These are phyloP conservation scores for Gonioctena quinquepunctata DNA, from an alignment of 1,140 invertebrate species.

Conservation along the genomic window DNA sequence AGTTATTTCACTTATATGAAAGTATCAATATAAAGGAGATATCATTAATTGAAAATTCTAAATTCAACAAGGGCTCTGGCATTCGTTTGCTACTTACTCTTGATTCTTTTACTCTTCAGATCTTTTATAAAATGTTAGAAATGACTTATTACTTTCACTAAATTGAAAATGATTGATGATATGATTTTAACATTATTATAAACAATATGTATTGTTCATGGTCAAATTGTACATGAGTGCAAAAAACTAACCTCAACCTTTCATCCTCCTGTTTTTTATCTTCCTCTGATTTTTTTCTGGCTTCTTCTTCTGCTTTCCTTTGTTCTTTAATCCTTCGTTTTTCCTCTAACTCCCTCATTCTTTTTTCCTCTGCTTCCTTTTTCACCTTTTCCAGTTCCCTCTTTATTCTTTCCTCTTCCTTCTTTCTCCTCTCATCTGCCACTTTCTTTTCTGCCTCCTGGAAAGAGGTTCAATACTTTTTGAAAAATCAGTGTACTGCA, in stretches of 20 bases:
- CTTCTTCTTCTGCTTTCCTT: conserved; percentile 57
- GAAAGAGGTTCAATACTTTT: neutral
- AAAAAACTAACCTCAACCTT: conserved; percentile 24
- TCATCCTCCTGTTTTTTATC: conserved; percentile 55
- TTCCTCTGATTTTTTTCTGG: conserved; percentile 59
- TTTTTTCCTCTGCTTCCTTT: conserved; percentile 59
- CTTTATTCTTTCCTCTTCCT: conserved; percentile 56
- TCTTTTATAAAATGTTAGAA: too few relatives aligned
- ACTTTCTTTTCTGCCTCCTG: conserved; percentile 58
- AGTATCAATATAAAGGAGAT: too few relatives aligned
- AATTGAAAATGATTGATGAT: too few relatives aligned
- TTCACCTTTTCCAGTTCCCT: conserved; percentile 57
- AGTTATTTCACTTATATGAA: too few relatives aligned
- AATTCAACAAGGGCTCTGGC: too few relatives aligned
- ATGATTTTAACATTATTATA: too few relatives aligned
- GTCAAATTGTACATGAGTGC: conserved; percentile 19
- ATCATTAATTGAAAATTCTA: too few relatives aligned
- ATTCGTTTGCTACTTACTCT: too few relatives aligned
- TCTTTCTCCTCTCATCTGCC: conserved; percentile 60
- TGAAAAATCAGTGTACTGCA: too few relatives aligned
- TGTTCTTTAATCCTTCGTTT: conserved; percentile 54
- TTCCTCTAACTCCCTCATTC: conserved; percentile 53
- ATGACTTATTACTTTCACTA: too few relatives aligned
- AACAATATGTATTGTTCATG: too few relatives aligned
- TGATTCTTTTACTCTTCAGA: too few relatives aligned